A percentile compares a stretch with the other conserved stretches of the same genome.
These are phyloP conservation scores for Melanotus villosus DNA, from an alignment of 2,888 invertebrate species.

Conservation along the genomic window DNA sequence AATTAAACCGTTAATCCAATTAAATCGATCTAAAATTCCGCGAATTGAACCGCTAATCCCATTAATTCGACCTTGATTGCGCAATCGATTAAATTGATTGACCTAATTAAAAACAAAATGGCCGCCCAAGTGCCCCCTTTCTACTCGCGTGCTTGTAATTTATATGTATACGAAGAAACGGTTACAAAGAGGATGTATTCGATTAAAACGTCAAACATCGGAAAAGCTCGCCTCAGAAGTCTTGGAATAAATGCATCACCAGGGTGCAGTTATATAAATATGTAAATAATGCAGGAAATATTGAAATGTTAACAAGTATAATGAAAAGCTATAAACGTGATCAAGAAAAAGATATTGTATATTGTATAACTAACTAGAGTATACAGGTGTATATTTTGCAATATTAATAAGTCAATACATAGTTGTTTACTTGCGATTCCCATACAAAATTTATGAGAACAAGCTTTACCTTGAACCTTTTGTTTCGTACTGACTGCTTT, in stretches of 20 bases:
- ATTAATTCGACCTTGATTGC: no score
- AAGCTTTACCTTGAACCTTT: neutral
- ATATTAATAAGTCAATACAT: neutral
- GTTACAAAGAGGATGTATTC: neutral
- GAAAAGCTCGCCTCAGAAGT: neutral
- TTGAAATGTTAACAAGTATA: neutral
- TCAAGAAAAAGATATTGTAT: neutral
- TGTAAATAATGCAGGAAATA: conserved; percentile 13
- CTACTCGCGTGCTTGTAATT: no score
- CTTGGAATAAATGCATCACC: conserved; percentile 21
- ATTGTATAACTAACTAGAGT: neutral
- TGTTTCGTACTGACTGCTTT: no score
- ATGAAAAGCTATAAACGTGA: neutral
- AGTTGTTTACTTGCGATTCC: neutral
- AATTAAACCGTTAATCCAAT: no score
- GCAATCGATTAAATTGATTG: no score
- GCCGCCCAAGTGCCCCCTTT: no score
- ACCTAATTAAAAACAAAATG: no score
- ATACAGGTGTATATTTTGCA: neutral
- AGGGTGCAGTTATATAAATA: conserved; percentile 16
- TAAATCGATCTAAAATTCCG: no score
- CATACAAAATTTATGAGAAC: neutral
- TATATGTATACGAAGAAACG: neutral
- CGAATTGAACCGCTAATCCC: no score
- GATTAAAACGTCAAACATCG: neutral